Conservation (phyloP, 2,797 vertebrate species). For the Enoplosus armatus region DNA sequence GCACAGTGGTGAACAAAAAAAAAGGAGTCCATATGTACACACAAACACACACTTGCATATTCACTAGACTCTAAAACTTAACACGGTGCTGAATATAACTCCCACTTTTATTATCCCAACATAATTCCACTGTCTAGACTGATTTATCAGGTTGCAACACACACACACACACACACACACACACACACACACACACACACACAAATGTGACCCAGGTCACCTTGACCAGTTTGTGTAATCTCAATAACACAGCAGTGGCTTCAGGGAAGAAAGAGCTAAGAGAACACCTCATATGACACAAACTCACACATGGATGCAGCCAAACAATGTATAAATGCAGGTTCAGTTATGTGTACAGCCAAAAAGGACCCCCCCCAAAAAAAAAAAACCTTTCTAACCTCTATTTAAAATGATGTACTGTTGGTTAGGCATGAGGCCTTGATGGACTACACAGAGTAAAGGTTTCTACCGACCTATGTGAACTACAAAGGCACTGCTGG, state of each 20-base stretch:
- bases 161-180: constrained; percentile 11
- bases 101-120: constrained; percentile 45
- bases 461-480: background rate
- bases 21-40: too few species aligned
- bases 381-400: background rate
- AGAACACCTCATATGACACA: constrained; percentile 38
- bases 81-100: constrained; percentile 31
- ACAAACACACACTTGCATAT: background rate
- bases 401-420: background rate
- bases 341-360: background rate
- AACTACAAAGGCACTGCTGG: background rate
- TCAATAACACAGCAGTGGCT: constrained; percentile 41
- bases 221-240: constrained; percentile 59
- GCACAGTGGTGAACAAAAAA: background rate
- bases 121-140: constrained; percentile 58
- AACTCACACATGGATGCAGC: constrained; percentile 18
- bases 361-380: background rate
- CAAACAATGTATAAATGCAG: background rate
- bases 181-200: constrained; percentile 20
- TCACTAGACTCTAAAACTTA: constrained; percentile 25
- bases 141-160: constrained; percentile 40
- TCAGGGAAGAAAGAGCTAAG: constrained; percentile 28
- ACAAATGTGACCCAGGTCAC: constrained; percentile 56
- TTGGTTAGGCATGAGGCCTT: too few species aligned
- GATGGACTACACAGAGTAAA: background rate